Percentiles rank a stretch among this genome's conserved stretches.
Evolutionary conservation across 2,888 invertebrate genomes (phyloP).

Genomic region (Aphidius colemani): DNA sequence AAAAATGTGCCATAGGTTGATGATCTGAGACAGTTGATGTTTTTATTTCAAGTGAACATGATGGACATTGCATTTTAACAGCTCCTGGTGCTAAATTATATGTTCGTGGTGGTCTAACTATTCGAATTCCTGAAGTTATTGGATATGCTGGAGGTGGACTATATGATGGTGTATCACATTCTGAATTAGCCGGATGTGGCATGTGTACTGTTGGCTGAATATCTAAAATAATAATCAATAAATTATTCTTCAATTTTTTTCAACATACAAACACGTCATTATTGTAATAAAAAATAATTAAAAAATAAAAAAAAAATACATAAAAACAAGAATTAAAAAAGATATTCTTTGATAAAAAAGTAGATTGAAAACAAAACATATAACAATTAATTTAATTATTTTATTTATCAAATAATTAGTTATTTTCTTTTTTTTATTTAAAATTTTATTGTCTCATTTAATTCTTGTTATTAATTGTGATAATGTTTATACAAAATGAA

Average conservation of each 20-base stretch:
- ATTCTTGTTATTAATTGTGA: no score
- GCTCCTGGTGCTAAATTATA: slow-evolving; percentile 51
- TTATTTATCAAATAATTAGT: not conserved
- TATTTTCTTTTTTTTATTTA: not conserved
- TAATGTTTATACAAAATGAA: no score
- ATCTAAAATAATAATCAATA: slow-evolving; percentile 34
- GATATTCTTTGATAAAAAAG: not conserved
- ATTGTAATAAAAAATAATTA: not conserved
- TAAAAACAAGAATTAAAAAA: no score
- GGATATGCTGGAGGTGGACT: slow-evolving; percentile 33
- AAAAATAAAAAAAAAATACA: not conserved
- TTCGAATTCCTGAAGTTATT: slow-evolving; percentile 43
- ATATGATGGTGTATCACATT: slow-evolving; percentile 32
- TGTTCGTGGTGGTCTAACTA: slow-evolving; percentile 48
- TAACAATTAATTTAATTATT: not conserved
- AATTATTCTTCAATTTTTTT: not conserved
- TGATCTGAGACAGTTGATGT: slow-evolving; percentile 60
- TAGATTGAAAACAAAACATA: not conserved
- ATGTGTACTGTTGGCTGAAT: slow-evolving; percentile 37
- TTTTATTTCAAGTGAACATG: slow-evolving; percentile 60
- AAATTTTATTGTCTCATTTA: no score
- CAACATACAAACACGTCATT: not conserved
- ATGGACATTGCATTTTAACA: slow-evolving; percentile 58
- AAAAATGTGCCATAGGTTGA: slow-evolving; percentile 60
- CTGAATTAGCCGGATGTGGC: slow-evolving; percentile 30